These are phyloP conservation scores for Operophtera brumata DNA, from an alignment of 2,888 invertebrate genomes.

Conservation along the genomic window DNA sequence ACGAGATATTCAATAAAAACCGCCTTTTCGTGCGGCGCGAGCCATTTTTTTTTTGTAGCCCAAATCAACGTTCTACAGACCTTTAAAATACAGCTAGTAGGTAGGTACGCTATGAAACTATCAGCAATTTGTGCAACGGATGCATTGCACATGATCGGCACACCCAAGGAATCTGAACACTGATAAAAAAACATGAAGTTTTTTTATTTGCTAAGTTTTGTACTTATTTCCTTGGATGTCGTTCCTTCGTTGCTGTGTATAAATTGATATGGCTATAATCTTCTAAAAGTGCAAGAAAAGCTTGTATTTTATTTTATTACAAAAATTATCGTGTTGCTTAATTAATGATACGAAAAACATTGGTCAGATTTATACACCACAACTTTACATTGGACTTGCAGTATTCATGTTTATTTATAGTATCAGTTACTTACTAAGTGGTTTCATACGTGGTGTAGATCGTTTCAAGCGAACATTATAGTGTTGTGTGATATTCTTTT, in stretches of 20 bases:
- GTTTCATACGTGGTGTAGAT: too few species aligned
- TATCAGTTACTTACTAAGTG: background rate
- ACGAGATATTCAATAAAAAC: too few species aligned
- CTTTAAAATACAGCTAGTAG: too few species aligned
- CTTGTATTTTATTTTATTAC: too few species aligned
- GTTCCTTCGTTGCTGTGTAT: background rate
- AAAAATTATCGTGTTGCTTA: too few species aligned
- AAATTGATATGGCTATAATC: too few species aligned
- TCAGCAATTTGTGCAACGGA: constrained; percentile 1
- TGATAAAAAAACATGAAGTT: background rate
- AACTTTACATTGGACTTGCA: background rate
- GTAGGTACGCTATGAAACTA: background rate
- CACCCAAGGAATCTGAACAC: constrained; percentile 1
- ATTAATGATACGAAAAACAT: background rate
- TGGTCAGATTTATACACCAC: background rate
- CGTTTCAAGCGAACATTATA: too few species aligned
- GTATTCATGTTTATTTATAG: background rate
- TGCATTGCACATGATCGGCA: constrained; percentile 1
- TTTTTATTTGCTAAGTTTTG: background rate
- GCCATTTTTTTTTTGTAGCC: too few species aligned
- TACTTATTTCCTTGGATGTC: background rate
- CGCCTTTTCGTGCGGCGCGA: too few species aligned
- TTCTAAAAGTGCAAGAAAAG: background rate
- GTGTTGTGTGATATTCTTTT: background rate
- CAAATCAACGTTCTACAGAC: too few species aligned